These are phyloP conservation scores for Enteromius thamalakanensis DNA, from an alignment of 2,797 vertebrate species.

Conservation along the genomic window DNA sequence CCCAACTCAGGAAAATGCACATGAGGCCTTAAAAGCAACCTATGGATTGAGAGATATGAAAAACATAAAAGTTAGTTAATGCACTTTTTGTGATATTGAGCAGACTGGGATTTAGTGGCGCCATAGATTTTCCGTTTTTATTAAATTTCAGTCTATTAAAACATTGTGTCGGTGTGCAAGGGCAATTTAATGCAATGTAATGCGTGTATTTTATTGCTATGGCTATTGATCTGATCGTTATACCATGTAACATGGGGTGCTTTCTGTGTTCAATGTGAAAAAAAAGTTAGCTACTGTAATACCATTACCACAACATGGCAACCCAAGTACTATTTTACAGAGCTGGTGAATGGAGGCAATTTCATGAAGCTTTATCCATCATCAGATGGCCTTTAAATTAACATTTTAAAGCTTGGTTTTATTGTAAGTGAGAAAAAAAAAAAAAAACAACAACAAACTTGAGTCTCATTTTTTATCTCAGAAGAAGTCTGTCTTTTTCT, in stretches of 20 bases:
- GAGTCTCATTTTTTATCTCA: background rate
- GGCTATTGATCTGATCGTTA: slow-evolving; percentile 26
- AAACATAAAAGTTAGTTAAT: slow-evolving; percentile 20
- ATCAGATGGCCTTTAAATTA: background rate
- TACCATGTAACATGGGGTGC: slow-evolving; percentile 17
- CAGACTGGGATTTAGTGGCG: background rate
- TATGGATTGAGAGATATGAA: slow-evolving; percentile 14
- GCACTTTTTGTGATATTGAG: slow-evolving; percentile 13
- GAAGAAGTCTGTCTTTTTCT: background rate
- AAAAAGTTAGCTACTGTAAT: slow-evolving; percentile 16
- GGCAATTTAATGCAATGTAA: background rate
- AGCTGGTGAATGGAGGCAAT: background rate
- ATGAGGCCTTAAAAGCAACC: background rate
- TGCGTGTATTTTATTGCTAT: slow-evolving; percentile 32
- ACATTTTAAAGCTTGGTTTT: background rate
- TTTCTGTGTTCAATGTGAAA: slow-evolving; percentile 43
- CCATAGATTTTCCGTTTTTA: slow-evolving; percentile 16
- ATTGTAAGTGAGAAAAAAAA: too few species aligned
- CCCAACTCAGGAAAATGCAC: background rate
- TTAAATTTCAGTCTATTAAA: slow-evolving; percentile 25
- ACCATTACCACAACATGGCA: background rate
- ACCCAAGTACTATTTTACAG: background rate
- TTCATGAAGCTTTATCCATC: slow-evolving; percentile 11
- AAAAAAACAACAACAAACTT: background rate
- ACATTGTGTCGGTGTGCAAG: background rate